These are phyloP conservation scores for Australoheros facetus DNA, from an alignment of 2,797 vertebrate genomes.

Conservation along the genomic window DNA sequence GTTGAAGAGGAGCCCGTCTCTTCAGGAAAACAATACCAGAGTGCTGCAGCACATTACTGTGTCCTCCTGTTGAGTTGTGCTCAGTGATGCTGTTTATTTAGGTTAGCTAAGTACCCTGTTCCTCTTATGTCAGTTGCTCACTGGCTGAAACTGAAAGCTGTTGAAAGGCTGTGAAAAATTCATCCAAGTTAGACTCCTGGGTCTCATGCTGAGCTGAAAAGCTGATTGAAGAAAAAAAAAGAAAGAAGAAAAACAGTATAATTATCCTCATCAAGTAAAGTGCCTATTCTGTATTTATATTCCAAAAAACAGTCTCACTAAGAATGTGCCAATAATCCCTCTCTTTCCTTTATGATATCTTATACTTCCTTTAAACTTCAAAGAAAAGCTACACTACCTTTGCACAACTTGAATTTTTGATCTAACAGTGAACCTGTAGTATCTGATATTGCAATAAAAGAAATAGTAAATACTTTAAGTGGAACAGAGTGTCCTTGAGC, in stretches of 20 bases:
- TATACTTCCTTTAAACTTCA: conserved; percentile 15
- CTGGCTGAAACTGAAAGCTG: conserved; percentile 45
- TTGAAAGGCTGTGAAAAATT: conserved; percentile 64
- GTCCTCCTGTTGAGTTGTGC: conserved; percentile 36
- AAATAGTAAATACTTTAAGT: conserved; percentile 23
- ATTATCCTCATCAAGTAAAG: conserved; percentile 62
- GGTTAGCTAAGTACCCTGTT: conserved; percentile 50
- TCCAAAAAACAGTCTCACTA: conserved; percentile 36
- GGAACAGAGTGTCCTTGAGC: conserved; percentile 37
- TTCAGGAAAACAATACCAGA: conserved; percentile 53
- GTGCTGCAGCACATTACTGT: conserved; percentile 25
- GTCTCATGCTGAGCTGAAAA: conserved; percentile 60
- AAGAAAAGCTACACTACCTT: neutral
- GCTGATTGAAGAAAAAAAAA: conserved; percentile 62
- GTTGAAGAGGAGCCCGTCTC: conserved; percentile 42
- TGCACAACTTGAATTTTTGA: conserved; percentile 18
- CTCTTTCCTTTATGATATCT: neutral
- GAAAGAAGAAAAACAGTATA: conserved; percentile 51
- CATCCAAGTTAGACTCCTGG: conserved; percentile 58
- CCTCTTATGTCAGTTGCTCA: conserved; percentile 46
- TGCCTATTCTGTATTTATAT: conserved; percentile 50
- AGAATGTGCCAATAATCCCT: conserved; percentile 32
- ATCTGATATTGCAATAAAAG: neutral
- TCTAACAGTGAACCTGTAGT: neutral
- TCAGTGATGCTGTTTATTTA: conserved; percentile 57